Base-by-base conservation (phyloP, 1,140 invertebrate genomes). In the Idris sp. region DNA sequence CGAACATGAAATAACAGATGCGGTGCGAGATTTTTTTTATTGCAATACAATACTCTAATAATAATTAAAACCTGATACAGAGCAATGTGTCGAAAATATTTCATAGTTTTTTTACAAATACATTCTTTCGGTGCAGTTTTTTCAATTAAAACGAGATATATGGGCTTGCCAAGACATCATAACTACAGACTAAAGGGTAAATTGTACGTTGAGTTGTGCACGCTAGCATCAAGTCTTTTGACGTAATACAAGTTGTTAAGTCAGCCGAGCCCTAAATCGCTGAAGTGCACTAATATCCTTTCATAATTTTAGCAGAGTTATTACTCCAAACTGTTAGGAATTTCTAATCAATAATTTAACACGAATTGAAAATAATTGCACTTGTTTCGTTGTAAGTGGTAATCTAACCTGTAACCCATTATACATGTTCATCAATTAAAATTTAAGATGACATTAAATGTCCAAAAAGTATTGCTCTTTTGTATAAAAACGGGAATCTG, bases 211-310 rank as follows among this genome's bases (percentile, higher is more conserved):
- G 19, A 51, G 36, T 59, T 31, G 44, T 54, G 38, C 11, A 44
- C 46, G 46, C 59, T 59, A 59, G 19, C 30, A 59, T 33, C 35
- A 9, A 53, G 46, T 59, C 65, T 69, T 59, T 69, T 69, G 65
- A 58, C 35, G 43, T 67, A 67, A 67, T 26, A 46, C 41, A 56
- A 56, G 51, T 67, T 65, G 40, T 65, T 67, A 53, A 53, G 61
- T 54, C 48, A 43, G 19, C 9, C 30, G 54, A 54, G 40, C 10
- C 10, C 46, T 9, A 31, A 64, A 53, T 64, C 38, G 18, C 30
- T 53, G 19, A 64, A 64, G 36, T 53, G 59, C 11, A 53, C 38
- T 51, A 53, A 64, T 64, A 53, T 36, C 59, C 36, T 62, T 62
- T 35, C 38, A 44, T 49, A 62, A 62, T 62, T 49, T 13, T 16